Percentiles rank a stretch among this genome's conserved stretches.
Conservation (phyloP, 2,113 vertebrate species). For the Mungos mungo region DNA sequence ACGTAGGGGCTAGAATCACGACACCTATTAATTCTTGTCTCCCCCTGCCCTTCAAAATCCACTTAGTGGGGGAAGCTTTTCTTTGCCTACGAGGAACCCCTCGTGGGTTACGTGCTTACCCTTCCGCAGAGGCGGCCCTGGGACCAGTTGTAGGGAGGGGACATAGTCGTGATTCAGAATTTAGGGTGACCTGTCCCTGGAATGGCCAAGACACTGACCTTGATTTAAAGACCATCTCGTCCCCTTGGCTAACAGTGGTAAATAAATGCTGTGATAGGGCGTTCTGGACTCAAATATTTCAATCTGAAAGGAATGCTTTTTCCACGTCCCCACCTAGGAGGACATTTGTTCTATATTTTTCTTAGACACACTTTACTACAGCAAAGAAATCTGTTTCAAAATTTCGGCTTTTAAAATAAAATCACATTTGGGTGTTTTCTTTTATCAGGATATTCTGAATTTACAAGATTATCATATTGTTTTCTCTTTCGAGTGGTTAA, state of each 20-base stretch:
- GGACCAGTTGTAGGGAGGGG: background rate
- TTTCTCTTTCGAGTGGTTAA: background rate
- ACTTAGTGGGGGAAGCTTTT: background rate
- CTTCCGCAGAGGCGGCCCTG: background rate
- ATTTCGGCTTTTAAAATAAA: background rate
- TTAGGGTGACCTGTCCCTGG: too few species aligned
- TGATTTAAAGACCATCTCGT: background rate
- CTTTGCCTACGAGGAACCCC: background rate
- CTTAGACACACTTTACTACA: background rate
- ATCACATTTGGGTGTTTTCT: background rate
- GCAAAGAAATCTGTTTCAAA: background rate
- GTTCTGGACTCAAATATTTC: background rate
- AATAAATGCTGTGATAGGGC: background rate
- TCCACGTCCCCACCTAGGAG: background rate
- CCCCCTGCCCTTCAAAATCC: background rate
- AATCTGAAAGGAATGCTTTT: background rate
- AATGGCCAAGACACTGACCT: background rate
- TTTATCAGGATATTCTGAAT: background rate
- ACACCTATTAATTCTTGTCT: background rate
- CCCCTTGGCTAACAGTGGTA: accelerated
- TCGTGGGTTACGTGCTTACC: background rate
- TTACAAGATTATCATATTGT: background rate
- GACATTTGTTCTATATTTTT: background rate
- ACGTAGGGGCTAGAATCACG: background rate
- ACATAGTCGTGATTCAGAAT: background rate